Conservation (phyloP, 2,797 vertebrate species). For the Sebastes jordani region DNA sequence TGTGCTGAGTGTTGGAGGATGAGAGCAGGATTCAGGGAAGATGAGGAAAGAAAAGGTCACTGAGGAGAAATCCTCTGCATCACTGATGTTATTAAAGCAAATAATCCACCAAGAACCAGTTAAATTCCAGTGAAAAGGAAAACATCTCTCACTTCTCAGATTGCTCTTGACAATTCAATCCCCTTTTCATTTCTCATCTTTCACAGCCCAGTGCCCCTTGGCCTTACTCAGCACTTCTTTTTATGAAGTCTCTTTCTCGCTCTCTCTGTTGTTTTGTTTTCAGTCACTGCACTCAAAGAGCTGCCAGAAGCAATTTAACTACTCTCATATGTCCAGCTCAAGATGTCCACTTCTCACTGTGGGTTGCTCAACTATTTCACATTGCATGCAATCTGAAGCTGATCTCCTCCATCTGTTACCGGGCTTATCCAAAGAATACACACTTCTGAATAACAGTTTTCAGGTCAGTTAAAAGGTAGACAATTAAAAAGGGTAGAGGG, state of each 20-base stretch:
- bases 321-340: conserved; percentile 43
- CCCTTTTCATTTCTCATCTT: conserved; percentile 33
- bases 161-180: not conserved
- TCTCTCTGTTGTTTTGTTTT: conserved; percentile 48
- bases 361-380: conserved; percentile 24
- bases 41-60: not conserved
- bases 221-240: conserved; percentile 37
- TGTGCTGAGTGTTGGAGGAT: not conserved
- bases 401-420: conserved; percentile 7
- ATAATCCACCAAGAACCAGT: not conserved
- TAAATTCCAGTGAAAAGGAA: conserved; percentile 10
- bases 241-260: conserved; percentile 16
- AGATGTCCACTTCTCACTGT: conserved; percentile 22
- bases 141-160: not conserved
- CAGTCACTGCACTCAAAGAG: conserved; percentile 27
- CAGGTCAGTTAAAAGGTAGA: conserved; percentile 13
- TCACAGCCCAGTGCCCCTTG: conserved; percentile 31
- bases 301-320: conserved; percentile 58
- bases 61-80: not conserved
- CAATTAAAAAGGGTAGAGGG: not conserved
- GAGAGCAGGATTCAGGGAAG: not conserved
- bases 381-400: not conserved
- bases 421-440: not conserved
- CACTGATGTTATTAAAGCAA: conserved; percentile 18
- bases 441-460: not conserved